A percentile compares a stretch with the other conserved stretches of the same genome.
Evolutionary conservation across 2,888 invertebrate species (phyloP).

Genomic region (Venustoraphidia nigricollis): DNA sequence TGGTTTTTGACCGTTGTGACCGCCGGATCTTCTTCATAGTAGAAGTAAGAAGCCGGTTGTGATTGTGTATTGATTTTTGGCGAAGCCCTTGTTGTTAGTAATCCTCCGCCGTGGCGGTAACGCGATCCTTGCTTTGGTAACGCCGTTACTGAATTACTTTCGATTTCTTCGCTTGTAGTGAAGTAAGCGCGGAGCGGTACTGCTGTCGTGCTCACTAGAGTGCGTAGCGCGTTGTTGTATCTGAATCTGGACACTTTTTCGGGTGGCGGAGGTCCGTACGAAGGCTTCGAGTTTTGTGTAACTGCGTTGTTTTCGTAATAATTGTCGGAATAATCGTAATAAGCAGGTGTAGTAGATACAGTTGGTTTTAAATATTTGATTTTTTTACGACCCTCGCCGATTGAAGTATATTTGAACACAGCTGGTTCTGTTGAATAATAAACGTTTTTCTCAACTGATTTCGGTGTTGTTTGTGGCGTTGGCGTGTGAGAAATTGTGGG

Average conservation of each 20-base stretch:
- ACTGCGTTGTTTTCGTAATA: slow-evolving; percentile 29
- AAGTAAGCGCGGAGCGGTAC: slow-evolving; percentile 46
- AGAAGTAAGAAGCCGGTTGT: slow-evolving; percentile 43
- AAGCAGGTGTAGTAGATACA: not conserved
- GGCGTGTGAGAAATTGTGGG: not conserved
- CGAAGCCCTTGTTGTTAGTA: slow-evolving; percentile 11
- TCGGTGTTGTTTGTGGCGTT: slow-evolving; percentile 1
- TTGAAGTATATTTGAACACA: not conserved
- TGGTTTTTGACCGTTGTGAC: slow-evolving; percentile 13
- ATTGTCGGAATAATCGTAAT: slow-evolving; percentile 4
- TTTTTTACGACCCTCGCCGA: not conserved
- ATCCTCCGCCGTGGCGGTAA: slow-evolving; percentile 19
- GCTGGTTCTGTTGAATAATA: not conserved
- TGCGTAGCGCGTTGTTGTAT: slow-evolving; percentile 21
- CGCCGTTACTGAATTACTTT: slow-evolving; percentile 33
- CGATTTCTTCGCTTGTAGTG: slow-evolving; percentile 35
- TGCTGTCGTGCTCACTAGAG: slow-evolving; percentile 38
- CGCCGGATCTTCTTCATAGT: slow-evolving; percentile 39
- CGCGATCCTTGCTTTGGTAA: slow-evolving; percentile 11
- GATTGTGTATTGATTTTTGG: slow-evolving; percentile 29
- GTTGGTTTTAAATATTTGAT: not conserved
- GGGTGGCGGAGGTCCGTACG: slow-evolving; percentile 30
- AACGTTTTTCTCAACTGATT: not conserved
- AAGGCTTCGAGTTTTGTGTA: slow-evolving; percentile 33
- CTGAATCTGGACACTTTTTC: not conserved